Percentiles rank a stretch among this genome's conserved stretches.
Evolutionary conservation across 2,113 vertebrate genomes (phyloP).

Genomic region (Nettapus auritus): DNA sequence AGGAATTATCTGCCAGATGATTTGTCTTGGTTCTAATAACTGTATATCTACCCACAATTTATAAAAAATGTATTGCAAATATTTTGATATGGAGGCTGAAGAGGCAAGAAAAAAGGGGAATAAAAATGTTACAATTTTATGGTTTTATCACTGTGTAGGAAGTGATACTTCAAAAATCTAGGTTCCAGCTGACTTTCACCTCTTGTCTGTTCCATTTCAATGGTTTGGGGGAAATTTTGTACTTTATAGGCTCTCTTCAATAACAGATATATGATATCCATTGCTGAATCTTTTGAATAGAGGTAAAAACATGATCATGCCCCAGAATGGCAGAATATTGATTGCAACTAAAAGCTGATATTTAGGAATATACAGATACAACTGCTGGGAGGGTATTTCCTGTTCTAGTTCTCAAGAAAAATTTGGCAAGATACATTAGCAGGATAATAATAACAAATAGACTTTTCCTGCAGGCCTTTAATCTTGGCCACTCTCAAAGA

Average conservation of each 20-base stretch:
- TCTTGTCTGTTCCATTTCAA: background rate
- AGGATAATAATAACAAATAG: background rate
- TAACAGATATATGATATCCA: background rate
- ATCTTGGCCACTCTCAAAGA: background rate
- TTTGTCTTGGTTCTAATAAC: background rate
- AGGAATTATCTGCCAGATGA: background rate
- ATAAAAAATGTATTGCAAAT: background rate
- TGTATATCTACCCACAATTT: background rate
- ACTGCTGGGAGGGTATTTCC: background rate
- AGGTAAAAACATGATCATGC: background rate
- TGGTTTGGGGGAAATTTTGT: background rate
- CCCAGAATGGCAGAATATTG: background rate
- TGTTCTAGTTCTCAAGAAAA: background rate
- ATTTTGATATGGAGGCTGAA: background rate
- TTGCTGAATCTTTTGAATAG: background rate
- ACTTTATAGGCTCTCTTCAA: background rate
- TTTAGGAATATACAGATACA: background rate
- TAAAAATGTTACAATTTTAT: background rate
- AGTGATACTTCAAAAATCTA: background rate
- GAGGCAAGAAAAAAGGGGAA: background rate
- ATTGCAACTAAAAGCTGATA: background rate
- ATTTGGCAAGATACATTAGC: background rate
- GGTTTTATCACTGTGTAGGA: background rate
- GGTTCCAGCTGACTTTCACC: background rate
- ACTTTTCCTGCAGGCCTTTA: background rate